These are phyloP conservation scores for Peromyscus aztecus DNA, from an alignment of 2,797 vertebrate species.

Conservation along the genomic window DNA sequence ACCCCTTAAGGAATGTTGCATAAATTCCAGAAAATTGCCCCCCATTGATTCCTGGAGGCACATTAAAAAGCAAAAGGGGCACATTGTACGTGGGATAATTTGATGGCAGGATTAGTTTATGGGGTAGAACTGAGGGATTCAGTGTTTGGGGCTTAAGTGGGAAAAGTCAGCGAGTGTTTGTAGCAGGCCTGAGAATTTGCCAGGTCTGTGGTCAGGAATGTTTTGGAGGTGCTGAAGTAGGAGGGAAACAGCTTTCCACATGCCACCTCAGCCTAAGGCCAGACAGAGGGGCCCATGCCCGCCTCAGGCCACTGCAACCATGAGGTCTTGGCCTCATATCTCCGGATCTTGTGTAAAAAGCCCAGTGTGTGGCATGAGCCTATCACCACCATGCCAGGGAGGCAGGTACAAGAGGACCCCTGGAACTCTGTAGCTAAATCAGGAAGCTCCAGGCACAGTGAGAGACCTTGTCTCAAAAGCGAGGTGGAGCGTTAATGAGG, in stretches of 20 bases:
- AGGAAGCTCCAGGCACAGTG: background rate
- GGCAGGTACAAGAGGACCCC: background rate
- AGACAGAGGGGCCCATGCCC: no score
- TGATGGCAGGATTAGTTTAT: conserved; percentile 37
- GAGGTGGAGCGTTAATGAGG: background rate
- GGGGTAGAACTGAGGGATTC: background rate
- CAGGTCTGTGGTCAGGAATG: background rate
- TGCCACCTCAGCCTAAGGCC: background rate
- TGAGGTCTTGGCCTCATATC: background rate
- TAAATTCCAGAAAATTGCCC: conserved; percentile 73
- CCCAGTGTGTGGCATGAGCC: no score
- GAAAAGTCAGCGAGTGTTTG: background rate
- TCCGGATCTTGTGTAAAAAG: background rate
- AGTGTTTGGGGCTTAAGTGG: conserved; percentile 68
- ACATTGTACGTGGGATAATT: conserved; percentile 53
- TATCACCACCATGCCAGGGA: background rate
- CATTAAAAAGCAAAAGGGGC: conserved; percentile 29
- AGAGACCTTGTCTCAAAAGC: background rate
- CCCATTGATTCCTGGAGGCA: conserved; percentile 58
- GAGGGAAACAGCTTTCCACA: background rate
- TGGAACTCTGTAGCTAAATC: background rate
- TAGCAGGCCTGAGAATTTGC: background rate
- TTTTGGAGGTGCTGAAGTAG: background rate
- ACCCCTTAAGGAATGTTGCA: conserved; percentile 75
- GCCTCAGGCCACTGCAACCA: background rate